These are phyloP conservation scores for Cyphomyrus plagiostoma DNA, from an alignment of 2,113 vertebrate genomes.

Conservation along the genomic window DNA sequence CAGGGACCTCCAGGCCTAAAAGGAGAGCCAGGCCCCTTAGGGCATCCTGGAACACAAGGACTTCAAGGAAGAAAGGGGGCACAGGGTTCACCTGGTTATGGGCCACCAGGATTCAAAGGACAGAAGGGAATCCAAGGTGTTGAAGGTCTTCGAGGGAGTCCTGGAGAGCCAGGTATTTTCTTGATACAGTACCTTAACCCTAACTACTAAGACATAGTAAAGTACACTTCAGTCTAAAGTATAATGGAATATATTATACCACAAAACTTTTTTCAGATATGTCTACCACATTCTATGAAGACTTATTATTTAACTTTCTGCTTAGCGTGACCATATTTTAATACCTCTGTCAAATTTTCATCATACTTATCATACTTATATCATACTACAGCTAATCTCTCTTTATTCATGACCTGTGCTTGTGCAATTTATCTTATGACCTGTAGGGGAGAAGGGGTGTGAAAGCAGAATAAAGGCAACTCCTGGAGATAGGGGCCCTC, in stretches of 20 bases:
- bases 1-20: slow-evolving; percentile 48
- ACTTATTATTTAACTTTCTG: not conserved
- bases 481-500: slow-evolving; percentile 50
- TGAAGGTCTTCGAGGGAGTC: slow-evolving; percentile 41
- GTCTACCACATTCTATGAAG: not conserved
- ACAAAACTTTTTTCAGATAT: not conserved
- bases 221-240: not conserved
- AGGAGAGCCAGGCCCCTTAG: slow-evolving; percentile 43
- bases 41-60: slow-evolving; percentile 42
- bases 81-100: slow-evolving; percentile 44
- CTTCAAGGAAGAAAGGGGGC: slow-evolving; percentile 43
- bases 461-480: slow-evolving; percentile 23
- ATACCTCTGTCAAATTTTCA: not conserved
- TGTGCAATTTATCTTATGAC: not conserved
- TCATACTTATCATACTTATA: not conserved
- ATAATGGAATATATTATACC: not conserved
- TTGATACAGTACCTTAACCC: not conserved
- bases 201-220: not conserved
- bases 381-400: not conserved
- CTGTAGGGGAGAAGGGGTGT: slow-evolving; percentile 55
- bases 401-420: not conserved
- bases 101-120: slow-evolving; percentile 45
- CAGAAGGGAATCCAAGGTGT: slow-evolving; percentile 47
- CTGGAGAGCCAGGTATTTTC: slow-evolving; percentile 51
- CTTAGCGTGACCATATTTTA: not conserved